Percentiles rank a stretch among this genome's conserved stretches.
These are phyloP conservation scores for Pluvialis apricaria DNA, from an alignment of 2,113 vertebrate species.

Conservation along the genomic window DNA sequence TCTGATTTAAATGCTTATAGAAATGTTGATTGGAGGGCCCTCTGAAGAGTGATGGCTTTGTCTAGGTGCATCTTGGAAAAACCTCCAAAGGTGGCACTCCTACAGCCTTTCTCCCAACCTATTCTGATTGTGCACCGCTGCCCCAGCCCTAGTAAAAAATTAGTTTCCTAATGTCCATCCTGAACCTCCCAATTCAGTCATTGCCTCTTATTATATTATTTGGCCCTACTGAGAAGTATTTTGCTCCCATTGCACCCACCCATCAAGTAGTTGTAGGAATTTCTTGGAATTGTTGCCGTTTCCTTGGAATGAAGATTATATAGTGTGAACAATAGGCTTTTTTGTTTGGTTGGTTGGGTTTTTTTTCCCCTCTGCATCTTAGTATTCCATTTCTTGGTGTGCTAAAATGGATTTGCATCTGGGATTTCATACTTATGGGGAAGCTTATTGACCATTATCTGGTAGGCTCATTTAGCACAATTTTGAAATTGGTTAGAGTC, in stretches of 20 bases:
- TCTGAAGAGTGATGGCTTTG: neutral
- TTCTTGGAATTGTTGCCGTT: constrained; percentile 16
- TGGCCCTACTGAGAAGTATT: neutral
- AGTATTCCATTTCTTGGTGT: neutral
- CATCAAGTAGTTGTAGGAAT: constrained; percentile 16
- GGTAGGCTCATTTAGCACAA: neutral
- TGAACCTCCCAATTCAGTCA: neutral
- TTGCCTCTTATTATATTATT: neutral
- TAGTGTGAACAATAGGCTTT: neutral
- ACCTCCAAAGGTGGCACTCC: neutral
- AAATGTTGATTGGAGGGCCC: neutral
- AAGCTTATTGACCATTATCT: neutral
- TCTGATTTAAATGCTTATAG: neutral
- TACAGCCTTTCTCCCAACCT: neutral
- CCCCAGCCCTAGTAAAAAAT: neutral
- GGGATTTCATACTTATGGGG: neutral
- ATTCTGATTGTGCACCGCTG: neutral
- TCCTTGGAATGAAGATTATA: constrained; percentile 29
- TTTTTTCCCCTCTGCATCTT: neutral
- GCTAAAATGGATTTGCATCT: neutral
- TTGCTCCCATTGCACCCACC: neutral
- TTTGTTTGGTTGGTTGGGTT: too few species aligned
- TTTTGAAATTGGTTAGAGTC: neutral
- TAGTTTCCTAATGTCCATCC: neutral
- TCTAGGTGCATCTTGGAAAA: neutral